Base-by-base conservation (phyloP, 2,113 vertebrate genomes). In the Rhinogobius similis region DNA sequence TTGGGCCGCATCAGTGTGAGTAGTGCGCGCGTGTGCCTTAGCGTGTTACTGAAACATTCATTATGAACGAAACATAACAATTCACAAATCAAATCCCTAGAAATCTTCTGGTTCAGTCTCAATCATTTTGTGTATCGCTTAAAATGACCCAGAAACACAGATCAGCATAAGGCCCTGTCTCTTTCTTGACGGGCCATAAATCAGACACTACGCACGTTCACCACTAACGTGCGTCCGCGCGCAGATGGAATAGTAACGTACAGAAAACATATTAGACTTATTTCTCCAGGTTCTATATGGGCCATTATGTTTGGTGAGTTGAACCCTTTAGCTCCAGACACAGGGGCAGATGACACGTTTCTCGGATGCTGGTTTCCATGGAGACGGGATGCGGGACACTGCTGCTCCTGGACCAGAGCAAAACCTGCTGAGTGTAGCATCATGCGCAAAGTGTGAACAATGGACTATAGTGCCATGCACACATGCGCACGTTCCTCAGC, bases 1-100 rank as follows among this genome's bases (percentile, higher is more conserved):
- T 39, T 91, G 87, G 83, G 82, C 65, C 91, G 90, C 21, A 78
- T 87, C 75, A 87, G 81, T 66, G 90, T 92, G 75, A 92, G 90
- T 91, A 84, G 1, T 41, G 29, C 52, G 38, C 36, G 4, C 67
- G n/a, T n/a, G n/a, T n/a, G n/a, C n/a, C n/a, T 1, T 36, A 52
- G 20, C 73, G 26, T 2, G 64, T n/a, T 0, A 8, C 65, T 21
- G 2, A 70, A 61, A 36, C 20, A 61, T n/a, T 10, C 3, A 62
- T 38, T 77, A 43, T 13, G 43, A 32, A 38, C 0, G 38, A 7
- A 48, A 32, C 32, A 10, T n/a, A n/a, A n/a, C n/a, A n/a, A n/a
- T n/a, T n/a, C 10, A 56, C 27, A 0, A 23, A 52, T 61, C 2
- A 6, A 52, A 23, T 77, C 61, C 44, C 14, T 18, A 20, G 4